A percentile compares a stretch with the other conserved stretches of the same genome.
These are phyloP conservation scores for Ischnus inquisitorius DNA, from an alignment of 2,888 invertebrate species.

Conservation along the genomic window DNA sequence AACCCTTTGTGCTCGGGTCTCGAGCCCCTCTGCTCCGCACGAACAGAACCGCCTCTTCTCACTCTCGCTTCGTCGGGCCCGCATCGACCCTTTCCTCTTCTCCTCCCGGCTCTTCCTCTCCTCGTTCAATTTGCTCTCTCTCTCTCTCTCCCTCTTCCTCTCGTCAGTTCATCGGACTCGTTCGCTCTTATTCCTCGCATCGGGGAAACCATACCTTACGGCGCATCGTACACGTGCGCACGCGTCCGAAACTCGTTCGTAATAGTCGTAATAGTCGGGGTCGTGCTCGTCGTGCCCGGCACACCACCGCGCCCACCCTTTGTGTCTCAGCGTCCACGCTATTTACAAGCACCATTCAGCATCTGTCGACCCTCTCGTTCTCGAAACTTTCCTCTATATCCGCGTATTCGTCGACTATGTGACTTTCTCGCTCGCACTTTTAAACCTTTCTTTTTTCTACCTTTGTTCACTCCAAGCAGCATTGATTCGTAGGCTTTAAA, in stretches of 20 bases:
- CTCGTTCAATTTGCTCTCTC: conserved; percentile 14
- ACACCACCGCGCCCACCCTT: conserved; percentile 68
- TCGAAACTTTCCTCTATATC: background rate
- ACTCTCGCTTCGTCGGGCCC: conserved; percentile 57
- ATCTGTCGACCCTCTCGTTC: conserved; percentile 65
- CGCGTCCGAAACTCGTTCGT: conserved; percentile 41
- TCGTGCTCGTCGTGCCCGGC: conserved; percentile 5
- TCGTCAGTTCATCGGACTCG: conserved; percentile 31
- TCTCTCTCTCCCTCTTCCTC: conserved; percentile 47
- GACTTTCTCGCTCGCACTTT: conserved; percentile 27
- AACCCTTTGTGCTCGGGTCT: conserved; percentile 64
- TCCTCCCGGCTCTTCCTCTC: conserved; percentile 41
- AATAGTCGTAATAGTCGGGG: background rate
- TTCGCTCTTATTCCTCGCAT: background rate
- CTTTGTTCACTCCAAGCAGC: conserved; percentile 12
- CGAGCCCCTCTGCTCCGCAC: conserved; percentile 61
- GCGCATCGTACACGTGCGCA: conserved; percentile 21
- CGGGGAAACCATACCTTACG: background rate
- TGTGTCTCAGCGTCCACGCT: conserved; percentile 72
- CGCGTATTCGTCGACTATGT: background rate
- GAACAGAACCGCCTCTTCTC: conserved; percentile 52
- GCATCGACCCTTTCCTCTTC: conserved; percentile 34
- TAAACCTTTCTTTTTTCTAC: conserved; percentile 1
- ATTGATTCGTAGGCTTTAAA: conserved; percentile 16
- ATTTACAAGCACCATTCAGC: conserved; percentile 77